Conservation (phyloP, 53 echinoderm and acorn worm species). For the Hippasteria phrygiana region DNA sequence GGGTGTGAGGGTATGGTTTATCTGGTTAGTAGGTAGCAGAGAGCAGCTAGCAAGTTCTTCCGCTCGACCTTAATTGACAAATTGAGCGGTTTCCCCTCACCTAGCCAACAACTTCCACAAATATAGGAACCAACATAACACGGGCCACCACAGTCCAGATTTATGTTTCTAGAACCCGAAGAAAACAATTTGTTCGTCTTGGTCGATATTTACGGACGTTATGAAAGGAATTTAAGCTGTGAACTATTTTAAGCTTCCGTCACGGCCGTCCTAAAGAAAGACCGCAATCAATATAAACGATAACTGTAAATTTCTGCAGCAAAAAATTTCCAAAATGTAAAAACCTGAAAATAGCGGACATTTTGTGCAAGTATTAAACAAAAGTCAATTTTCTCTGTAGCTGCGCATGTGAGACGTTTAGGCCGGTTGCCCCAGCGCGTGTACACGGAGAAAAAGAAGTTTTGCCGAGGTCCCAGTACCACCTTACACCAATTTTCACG, state of each 20-base stretch:
- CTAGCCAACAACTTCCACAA: constrained; percentile 42
- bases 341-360: too few relatives aligned
- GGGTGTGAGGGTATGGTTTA: too few relatives aligned
- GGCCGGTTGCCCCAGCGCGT: neutral
- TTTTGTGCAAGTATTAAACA: too few relatives aligned
- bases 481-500: constrained; percentile 7
- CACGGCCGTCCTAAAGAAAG: too few relatives aligned
- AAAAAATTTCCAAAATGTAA: too few relatives aligned
- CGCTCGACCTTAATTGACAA: constrained; percentile 39
- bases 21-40: neutral
- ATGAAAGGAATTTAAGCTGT: too few relatives aligned
- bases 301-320: too few relatives aligned
- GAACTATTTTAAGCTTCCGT: too few relatives aligned
- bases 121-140: neutral
- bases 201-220: too few relatives aligned
- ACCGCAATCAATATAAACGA: too few relatives aligned
- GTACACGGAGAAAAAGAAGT: neutral
- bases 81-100: constrained; percentile 44
- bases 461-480: neutral
- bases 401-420: neutral
- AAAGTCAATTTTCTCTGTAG: too few relatives aligned
- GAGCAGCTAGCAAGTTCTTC: constrained; percentile 6
- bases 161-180: neutral
- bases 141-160: neutral
- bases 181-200: neutral